phyloP scores from a whole-genome alignment of 2,113 vertebrate species.

The Rhea americana region DNA sequence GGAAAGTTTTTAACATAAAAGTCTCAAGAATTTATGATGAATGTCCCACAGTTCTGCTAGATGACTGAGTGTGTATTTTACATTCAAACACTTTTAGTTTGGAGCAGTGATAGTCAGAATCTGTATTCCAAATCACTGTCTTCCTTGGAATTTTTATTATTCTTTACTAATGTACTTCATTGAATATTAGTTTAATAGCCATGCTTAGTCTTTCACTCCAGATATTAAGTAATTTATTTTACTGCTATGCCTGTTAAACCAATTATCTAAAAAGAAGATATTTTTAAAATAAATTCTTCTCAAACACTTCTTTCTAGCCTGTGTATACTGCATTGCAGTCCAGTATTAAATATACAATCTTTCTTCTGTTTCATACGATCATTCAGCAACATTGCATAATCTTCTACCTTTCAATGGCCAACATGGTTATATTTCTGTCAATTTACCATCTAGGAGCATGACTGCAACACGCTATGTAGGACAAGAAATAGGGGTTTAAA shows the following conservation, averaged over 20 bases:
- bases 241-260: background rate
- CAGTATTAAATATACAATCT: background rate
- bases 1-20: background rate
- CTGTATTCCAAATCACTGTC: background rate
- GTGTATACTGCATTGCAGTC: rapidly evolving
- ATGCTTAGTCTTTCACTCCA: background rate
- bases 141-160: background rate
- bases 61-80: background rate
- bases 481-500: background rate
- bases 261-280: background rate
- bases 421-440: background rate
- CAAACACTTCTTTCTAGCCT: background rate
- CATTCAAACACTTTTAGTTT: background rate
- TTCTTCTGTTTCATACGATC: background rate
- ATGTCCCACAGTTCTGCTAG: background rate
- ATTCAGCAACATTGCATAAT: no score
- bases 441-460: background rate
- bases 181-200: background rate
- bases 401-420: background rate
- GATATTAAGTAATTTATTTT: background rate
- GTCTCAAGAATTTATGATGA: rapidly evolving
- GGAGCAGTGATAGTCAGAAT: background rate
- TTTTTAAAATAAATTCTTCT: background rate
- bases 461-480: background rate
- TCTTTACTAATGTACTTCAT: background rate